Base-by-base conservation (phyloP, 1,140 invertebrate genomes). In the Drosophila subobscura region DNA sequence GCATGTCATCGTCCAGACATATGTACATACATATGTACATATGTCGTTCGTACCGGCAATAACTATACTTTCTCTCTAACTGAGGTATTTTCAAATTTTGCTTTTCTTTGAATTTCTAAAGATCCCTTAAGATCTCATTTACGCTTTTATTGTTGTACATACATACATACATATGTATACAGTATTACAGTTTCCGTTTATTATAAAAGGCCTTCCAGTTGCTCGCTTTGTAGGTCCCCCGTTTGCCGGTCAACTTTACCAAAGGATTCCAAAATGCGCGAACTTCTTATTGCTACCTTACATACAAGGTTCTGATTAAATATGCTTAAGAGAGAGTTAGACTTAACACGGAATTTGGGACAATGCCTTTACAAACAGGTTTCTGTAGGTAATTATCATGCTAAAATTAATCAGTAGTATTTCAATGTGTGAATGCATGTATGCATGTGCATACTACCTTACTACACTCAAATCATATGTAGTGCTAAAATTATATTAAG, bases 161-260 rank as follows among this genome's bases (percentile, higher is more conserved):
- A 20, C 16, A 20, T 20, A 20, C 16, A 20, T 20, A 20, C 16
- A 20, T 20, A 20, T 20, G 1, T 25, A 10, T 49, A 59, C 40
- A 40, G 33, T 54, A 61, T 53, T 53, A 60, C 33, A 41, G 12
- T 54, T 45, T 72, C 57, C 57, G 37, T 54, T 72, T 72, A 54
- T 61, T 76, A 71, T 71, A 33, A 84, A 79, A 79, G 75, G 71
- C 71, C 71, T 72, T 76, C 49, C 45, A 23, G 51, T 83, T 79
- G 42, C 37, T 80, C 25, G 37, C 47, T 60, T 66, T 37, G 42
- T 46, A 50, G 27, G 49, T 80, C 47, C 47, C 47, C 27, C 20
- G 46, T 55, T 44, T 25, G 27, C 10, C 10, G 10, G 10, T 37
- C 33, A 37, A 37, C 10, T 12, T 37, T 1, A 37, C 12, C 10